These are phyloP conservation scores for Zaprionus ghesquierei DNA, from an alignment of 1,140 invertebrate genomes.

Conservation along the genomic window DNA sequence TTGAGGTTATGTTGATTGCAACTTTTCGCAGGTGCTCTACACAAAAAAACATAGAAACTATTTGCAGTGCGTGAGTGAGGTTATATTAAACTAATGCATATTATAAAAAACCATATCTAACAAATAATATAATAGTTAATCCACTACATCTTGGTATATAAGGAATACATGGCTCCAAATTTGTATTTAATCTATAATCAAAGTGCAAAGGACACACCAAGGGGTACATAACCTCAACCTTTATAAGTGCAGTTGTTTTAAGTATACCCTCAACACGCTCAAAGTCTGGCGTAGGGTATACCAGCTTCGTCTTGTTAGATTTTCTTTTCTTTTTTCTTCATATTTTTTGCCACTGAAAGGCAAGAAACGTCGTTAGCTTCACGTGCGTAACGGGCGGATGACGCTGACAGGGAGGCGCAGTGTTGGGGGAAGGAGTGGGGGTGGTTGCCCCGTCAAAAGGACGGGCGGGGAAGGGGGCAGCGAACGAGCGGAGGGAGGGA, in stretches of 20 bases:
- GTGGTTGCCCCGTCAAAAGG: too few species aligned
- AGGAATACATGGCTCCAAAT: too few species aligned
- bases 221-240: background rate
- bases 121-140: too few species aligned
- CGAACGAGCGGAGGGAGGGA: background rate
- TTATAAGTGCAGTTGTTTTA: too few species aligned
- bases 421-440: background rate
- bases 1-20: background rate
- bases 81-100: background rate
- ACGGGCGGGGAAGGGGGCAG: background rate
- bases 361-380: conserved; percentile 51
- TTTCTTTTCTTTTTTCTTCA: conserved; percentile 5
- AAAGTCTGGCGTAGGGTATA: background rate
- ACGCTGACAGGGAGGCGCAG: background rate
- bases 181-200: too few species aligned
- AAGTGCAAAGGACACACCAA: too few species aligned
- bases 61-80: background rate
- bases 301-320: conserved; percentile 7
- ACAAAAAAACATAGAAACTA: background rate
- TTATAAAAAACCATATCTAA: too few species aligned
- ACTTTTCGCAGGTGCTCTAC: background rate
- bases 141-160: too few species aligned
- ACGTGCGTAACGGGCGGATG: conserved; percentile 11
- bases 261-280: background rate
- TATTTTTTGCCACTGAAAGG: conserved; percentile 24